Base-by-base conservation (phyloP, 2,888 invertebrate genomes). In the Drosophila greeni region DNA sequence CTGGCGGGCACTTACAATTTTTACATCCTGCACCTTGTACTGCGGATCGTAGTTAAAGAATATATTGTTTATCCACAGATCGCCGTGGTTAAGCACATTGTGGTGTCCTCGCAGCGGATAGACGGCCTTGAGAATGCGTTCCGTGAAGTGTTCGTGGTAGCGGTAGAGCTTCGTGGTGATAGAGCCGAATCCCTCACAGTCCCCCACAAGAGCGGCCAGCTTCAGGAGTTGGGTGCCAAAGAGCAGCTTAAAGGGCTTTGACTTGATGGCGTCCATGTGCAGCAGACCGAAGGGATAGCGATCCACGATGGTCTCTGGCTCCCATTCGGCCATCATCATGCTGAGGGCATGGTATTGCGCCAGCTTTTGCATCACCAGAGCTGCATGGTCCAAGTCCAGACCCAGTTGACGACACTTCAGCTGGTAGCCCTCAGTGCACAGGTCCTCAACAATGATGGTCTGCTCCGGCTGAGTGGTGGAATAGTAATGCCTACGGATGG, bases 261-360 rank as follows among this genome's bases (percentile, higher is more conserved):
- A 83, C 51, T 84, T 82, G 6, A 87, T 86, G 14, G 87, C 85
- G 31, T 86, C 82, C 68, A 76, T 80, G 58, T 87, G 86, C 8
- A 87, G 70, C 39, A 87, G 56, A 1, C 87, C 87, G 48, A 82
- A 85, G 1, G 83, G 74, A 73, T 84, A 86, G 14, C 79, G 84
- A 53, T 86, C 73, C 5, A 84, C 72, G 1, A 86, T 72, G 5
- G 72, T 67, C 16, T 78, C 56, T 0, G 82, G 76, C 12, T 87
- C 84, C 59, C 83, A 55, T 68, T 91, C 89, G 40, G 87, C 89
- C 72, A 91, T 82, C 23, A 89, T 87, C 61, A 91, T 89, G 0
- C 91, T 91, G 6, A 89, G 86, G 0, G 91, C 92, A 76, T 92
- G 92, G 74, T 90, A 90, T 64, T 88, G 87, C 0, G 90, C 92